Evolutionary conservation across 2,888 invertebrate genomes (phyloP).

Genomic region (Andrena marginata): DNA sequence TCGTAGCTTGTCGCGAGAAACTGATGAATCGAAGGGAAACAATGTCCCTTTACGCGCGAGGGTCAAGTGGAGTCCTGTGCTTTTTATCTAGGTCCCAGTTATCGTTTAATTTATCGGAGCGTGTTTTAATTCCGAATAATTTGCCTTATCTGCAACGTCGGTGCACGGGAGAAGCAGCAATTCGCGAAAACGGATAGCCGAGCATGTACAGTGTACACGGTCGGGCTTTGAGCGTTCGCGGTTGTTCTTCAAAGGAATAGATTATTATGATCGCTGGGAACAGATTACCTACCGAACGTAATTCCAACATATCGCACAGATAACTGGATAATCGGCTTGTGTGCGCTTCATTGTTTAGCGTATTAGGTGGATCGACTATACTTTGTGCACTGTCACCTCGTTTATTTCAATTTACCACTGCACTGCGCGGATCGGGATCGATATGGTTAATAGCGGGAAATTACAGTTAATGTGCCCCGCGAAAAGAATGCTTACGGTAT

Average conservation of each 20-base stretch:
- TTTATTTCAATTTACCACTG: slow-evolving; percentile 48
- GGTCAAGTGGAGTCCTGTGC: slow-evolving; percentile 5
- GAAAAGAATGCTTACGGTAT: not conserved
- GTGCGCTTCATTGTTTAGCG: slow-evolving; percentile 53
- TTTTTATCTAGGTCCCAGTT: not conserved
- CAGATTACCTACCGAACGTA: slow-evolving; percentile 59
- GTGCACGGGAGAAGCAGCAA: not conserved
- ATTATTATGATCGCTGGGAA: slow-evolving; percentile 41
- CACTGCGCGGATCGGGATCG: slow-evolving; percentile 5
- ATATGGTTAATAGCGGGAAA: slow-evolving; percentile 11
- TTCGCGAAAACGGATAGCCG: slow-evolving; percentile 5
- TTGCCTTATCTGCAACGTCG: slow-evolving; percentile 3
- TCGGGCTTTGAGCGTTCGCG: slow-evolving; percentile 8
- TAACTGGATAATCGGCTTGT: slow-evolving; percentile 65
- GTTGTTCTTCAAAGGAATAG: slow-evolving; percentile 48
- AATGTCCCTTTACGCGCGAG: not conserved
- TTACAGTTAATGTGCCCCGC: not conserved
- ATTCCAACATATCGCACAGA: slow-evolving; percentile 50
- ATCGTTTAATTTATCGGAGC: slow-evolving; percentile 41
- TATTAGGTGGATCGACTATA: slow-evolving; percentile 55
- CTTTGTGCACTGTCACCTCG: slow-evolving; percentile 44
- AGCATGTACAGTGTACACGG: slow-evolving; percentile 17
- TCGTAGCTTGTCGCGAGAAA: not conserved
- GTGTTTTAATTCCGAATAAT: slow-evolving; percentile 11
- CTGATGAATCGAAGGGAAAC: not conserved